Evolutionary conservation across 1,140 invertebrate genomes (phyloP).

Genomic region (Tyrophagus putrescentiae): DNA sequence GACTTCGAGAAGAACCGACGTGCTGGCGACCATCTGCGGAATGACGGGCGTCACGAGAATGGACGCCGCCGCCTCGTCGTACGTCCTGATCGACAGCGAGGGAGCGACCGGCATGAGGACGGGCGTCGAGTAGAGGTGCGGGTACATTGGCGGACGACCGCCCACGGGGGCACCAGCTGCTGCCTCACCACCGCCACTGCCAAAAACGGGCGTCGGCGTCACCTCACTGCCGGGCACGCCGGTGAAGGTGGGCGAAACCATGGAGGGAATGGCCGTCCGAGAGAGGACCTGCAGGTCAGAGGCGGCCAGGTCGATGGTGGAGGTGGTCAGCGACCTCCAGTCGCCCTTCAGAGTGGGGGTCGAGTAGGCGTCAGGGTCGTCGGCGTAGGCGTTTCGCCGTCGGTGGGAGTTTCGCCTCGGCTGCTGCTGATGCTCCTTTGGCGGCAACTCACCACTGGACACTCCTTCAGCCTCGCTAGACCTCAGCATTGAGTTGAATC

Average conservation of each 20-base stretch:
- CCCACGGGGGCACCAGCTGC: background rate
- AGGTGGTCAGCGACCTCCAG: slow-evolving; percentile 1
- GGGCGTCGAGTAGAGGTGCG: slow-evolving; percentile 12
- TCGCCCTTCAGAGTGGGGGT: slow-evolving; percentile 5
- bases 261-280: slow-evolving; percentile 11
- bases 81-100: background rate
- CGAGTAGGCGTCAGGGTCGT: background rate
- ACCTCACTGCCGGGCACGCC: background rate
- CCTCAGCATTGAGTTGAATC: background rate
- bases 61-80: too few species aligned
- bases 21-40: background rate
- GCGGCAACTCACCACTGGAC: background rate
- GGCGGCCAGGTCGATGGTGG: background rate
- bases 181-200: background rate
- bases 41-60: background rate
- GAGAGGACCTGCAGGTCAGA: background rate
- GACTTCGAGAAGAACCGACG: background rate
- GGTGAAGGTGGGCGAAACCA: slow-evolving; percentile 14
- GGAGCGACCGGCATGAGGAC: background rate
- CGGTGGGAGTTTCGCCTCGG: background rate
- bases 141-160: slow-evolving; percentile 12
- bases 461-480: background rate
- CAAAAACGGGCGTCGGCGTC: background rate
- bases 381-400: slow-evolving; percentile 12
- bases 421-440: background rate